Conservation (phyloP, 2,888 invertebrate species). For the Craniophora ligustri region DNA sequence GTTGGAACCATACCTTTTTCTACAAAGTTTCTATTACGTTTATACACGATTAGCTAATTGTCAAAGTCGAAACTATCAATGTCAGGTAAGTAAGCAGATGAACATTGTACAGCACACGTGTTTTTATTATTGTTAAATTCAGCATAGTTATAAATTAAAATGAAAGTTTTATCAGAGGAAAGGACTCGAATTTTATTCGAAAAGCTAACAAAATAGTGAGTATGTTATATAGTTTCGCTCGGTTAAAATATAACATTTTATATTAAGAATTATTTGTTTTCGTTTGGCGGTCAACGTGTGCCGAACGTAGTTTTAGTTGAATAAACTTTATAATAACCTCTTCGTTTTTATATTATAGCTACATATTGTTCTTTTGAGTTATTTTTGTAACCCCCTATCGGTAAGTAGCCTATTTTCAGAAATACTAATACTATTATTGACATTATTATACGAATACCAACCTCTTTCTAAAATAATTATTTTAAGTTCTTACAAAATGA, state of each 20-base stretch:
- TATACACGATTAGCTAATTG: constrained; percentile 11
- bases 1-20: too few relatives aligned
- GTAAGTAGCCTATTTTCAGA: too few relatives aligned
- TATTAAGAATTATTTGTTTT: not conserved
- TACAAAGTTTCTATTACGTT: too few relatives aligned
- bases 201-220: constrained; percentile 98
- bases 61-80: constrained; percentile 3
- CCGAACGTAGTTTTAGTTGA: not conserved
- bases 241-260: not conserved
- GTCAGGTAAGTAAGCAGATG: not conserved
- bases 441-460: too few relatives aligned
- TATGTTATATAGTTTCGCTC: constrained; percentile 20
- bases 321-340: constrained; percentile 14
- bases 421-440: too few relatives aligned
- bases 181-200: constrained; percentile 96
- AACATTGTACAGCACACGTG: constrained; percentile 57
- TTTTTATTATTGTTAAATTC: constrained; percentile 57
- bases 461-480: too few relatives aligned
- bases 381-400: too few relatives aligned
- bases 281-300: constrained; percentile 3
- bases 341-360: too few relatives aligned
- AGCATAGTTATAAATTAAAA: constrained; percentile 72
- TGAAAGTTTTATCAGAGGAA: constrained; percentile 97
- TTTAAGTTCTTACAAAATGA: too few relatives aligned
- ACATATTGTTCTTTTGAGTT: too few relatives aligned